phyloP scores from a whole-genome alignment of 2,113 vertebrate genomes.

The Pseudolaguvia tuberculata region DNA sequence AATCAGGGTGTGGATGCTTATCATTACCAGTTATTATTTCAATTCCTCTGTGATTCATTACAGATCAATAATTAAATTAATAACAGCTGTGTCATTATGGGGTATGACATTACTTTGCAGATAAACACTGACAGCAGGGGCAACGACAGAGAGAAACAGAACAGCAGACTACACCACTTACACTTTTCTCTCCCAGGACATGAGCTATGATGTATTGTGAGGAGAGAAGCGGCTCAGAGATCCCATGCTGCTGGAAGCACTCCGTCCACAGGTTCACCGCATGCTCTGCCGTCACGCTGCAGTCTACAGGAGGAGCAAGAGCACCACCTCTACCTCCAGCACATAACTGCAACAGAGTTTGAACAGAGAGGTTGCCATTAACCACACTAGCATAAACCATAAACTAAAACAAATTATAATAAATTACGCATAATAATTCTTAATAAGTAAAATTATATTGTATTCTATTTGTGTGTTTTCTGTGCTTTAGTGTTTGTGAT shows the following conservation, averaged over 20 bases:
- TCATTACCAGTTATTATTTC: neutral
- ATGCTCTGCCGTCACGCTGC: slow-evolving; percentile 57
- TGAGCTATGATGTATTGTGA: slow-evolving; percentile 86
- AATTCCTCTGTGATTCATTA: neutral
- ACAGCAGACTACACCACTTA: slow-evolving; percentile 52
- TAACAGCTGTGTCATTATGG: neutral
- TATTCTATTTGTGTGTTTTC: no score
- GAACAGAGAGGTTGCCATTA: neutral
- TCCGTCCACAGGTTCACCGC: slow-evolving; percentile 72
- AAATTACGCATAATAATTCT: no score
- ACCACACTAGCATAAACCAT: neutral
- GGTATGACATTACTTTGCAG: neutral
- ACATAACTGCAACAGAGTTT: slow-evolving; percentile 6
- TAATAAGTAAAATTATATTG: no score
- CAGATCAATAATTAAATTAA: neutral
- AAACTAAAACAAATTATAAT: neutral
- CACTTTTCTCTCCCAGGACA: slow-evolving; percentile 88
- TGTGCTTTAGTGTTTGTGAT: no score
- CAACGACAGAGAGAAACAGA: neutral
- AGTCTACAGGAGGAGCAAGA: slow-evolving; percentile 37
- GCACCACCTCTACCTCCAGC: slow-evolving; percentile 28
- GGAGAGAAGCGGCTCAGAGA: slow-evolving; percentile 80
- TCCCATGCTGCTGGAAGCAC: slow-evolving; percentile 70
- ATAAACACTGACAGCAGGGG: neutral
- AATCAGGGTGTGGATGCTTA: neutral